phyloP scores from a whole-genome alignment of 2,888 invertebrate species.

The Anagyrus pseudococci region DNA sequence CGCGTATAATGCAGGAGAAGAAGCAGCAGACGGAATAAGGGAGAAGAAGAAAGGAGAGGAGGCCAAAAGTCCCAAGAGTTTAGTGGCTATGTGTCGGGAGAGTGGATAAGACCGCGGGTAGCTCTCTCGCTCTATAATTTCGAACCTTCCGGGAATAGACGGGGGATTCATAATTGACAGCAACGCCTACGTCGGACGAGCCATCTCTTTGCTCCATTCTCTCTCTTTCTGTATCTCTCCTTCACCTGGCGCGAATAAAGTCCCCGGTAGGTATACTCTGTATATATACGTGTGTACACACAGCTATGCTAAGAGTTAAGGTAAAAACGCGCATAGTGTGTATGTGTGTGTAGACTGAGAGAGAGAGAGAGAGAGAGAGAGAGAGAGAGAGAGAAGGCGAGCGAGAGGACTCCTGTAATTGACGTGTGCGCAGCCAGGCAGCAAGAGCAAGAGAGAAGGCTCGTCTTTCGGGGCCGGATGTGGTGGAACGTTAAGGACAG shows the following conservation, averaged over 20 bases:
- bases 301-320: not conserved
- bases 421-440: slow-evolving; percentile 32
- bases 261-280: not conserved
- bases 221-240: not conserved
- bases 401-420: slow-evolving; percentile 41
- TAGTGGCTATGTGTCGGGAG: not conserved
- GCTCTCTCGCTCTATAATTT: slow-evolving; percentile 49
- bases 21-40: too few relatives aligned
- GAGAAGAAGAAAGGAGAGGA: slow-evolving; percentile 11
- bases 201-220: slow-evolving; percentile 15
- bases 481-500: slow-evolving; percentile 48
- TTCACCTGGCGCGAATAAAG: slow-evolving; percentile 19
- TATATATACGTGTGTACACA: not conserved
- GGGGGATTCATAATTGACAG: slow-evolving; percentile 53
- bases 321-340: not conserved
- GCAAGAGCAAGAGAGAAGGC: slow-evolving; percentile 10
- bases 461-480: slow-evolving; percentile 45
- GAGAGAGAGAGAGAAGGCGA: too few relatives aligned
- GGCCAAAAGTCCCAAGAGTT: not conserved
- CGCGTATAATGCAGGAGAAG: not conserved
- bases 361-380: too few relatives aligned
- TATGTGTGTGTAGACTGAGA: not conserved
- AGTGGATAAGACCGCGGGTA: slow-evolving; percentile 29
- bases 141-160: slow-evolving; percentile 53
- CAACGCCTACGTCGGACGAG: slow-evolving; percentile 45